A percentile compares a stretch with the other conserved stretches of the same genome.
phyloP scores from a whole-genome alignment of 2,113 vertebrate genomes.

The Stictonetta naevosa region DNA sequence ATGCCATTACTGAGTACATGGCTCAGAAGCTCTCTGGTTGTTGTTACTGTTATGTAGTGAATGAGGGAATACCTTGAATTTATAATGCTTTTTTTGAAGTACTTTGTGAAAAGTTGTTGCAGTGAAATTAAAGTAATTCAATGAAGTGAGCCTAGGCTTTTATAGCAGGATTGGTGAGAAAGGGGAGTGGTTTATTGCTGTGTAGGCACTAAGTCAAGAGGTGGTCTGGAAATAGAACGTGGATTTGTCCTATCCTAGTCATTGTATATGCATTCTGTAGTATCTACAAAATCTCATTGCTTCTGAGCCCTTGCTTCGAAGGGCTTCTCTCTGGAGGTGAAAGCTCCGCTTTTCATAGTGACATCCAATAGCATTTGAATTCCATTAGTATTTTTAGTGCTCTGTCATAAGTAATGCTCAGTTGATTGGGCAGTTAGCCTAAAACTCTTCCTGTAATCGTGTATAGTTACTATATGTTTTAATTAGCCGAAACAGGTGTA shows the following conservation, averaged over 20 bases:
- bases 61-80: background rate
- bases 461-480: conserved; percentile 58
- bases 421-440: conserved; percentile 38
- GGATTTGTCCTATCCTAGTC: background rate
- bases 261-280: background rate
- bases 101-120: background rate
- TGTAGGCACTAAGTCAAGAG: background rate
- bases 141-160: background rate
- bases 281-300: background rate
- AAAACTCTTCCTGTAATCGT: conserved; percentile 54
- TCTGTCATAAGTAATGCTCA: conserved; percentile 13
- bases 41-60: background rate
- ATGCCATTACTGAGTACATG: background rate
- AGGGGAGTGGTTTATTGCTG: background rate
- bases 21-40: background rate
- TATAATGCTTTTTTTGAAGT: background rate
- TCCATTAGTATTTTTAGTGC: conserved; percentile 74
- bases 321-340: background rate
- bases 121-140: background rate
- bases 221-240: background rate
- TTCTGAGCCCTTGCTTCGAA: background rate
- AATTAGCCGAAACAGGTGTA: conserved; percentile 64
- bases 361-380: conserved; percentile 65
- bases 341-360: conserved; percentile 42
- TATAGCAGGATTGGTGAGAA: background rate